These are phyloP conservation scores for Temnothorax curvispinosus DNA, from an alignment of 1,140 invertebrate genomes.

Conservation along the genomic window DNA sequence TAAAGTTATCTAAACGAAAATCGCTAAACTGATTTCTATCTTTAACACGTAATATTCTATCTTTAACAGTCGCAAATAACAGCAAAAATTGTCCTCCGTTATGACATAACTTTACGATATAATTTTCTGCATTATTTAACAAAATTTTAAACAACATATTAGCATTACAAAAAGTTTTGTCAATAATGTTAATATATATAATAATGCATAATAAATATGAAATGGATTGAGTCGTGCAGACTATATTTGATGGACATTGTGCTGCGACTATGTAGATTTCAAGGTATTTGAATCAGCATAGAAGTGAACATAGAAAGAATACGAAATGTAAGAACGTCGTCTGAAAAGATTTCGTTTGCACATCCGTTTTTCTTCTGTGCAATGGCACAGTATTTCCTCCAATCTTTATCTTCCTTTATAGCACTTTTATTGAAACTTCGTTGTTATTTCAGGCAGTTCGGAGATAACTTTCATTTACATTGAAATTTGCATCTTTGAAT, in stretches of 20 bases:
- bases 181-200: neutral
- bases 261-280: neutral
- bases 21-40: neutral
- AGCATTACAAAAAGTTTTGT: neutral
- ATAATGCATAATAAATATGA: neutral
- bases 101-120: neutral
- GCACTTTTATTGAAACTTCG: slow-evolving; percentile 38
- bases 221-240: neutral
- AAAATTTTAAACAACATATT: neutral
- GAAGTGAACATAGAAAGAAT: slow-evolving; percentile 37
- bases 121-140: neutral
- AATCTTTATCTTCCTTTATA: slow-evolving; percentile 17
- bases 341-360: slow-evolving; percentile 32
- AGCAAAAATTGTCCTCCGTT: neutral
- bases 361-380: slow-evolving; percentile 30
- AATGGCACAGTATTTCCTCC: neutral
- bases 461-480: slow-evolving; percentile 54
- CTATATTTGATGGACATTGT: neutral
- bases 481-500: slow-evolving; percentile 45
- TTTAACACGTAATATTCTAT: neutral
- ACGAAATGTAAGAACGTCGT: slow-evolving; percentile 26
- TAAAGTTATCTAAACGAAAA: neutral
- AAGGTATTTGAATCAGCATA: slow-evolving; percentile 36
- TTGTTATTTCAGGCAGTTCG: slow-evolving; percentile 42
- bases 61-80: neutral